Base-by-base conservation (phyloP, 2,797 vertebrate genomes). In the Margarornis squamiger region DNA sequence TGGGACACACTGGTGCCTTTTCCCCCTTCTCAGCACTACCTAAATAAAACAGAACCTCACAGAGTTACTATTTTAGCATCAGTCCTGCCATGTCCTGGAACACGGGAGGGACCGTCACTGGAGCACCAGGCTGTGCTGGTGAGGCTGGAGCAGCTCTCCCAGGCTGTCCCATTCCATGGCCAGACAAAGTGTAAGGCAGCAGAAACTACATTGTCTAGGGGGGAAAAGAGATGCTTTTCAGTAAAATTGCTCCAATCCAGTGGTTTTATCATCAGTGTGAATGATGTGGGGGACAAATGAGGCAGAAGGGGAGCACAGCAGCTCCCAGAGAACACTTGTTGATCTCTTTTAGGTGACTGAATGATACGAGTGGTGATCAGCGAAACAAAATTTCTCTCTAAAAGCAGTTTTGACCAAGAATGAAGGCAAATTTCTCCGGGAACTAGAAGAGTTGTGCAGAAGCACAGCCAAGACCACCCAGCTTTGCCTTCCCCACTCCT, bases 311-410 rank as follows among this genome's bases (percentile, higher is more conserved):
- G 9, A 4, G 16, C 57, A 9, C 22, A 63, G 62, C 8, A 6
- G 65, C 48, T 91, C 51, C 49, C 26, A 24, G 61, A 1, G 1
- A 34, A 19, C 9, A 3, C 12, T 19, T 7, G 1, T 6, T 29
- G 52, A 13, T 17, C 38, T 10, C 5, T 61, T 34, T 39, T 1
- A 9, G 12, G 39, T 13, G 52, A 54, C 32, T 24, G 15, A 83
- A 32, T 0, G 1, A 7, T 0, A 6, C 0, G 0, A 30, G 30
- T 1, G 34, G 30, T 1, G 32, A 20, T 1, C 7, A 10, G 55
- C 0, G 1, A 10, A 43, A 48, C 7, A 15, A 9, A 79, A 46
- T 5, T 38, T 41, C 38, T 57, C 58, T 34, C 23, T 2, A 3
- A 12, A 32, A 32, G 29, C 43, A 34, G 22, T 6, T 52, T 57